Percentiles rank a stretch among this genome's conserved stretches.
phyloP scores from a whole-genome alignment of 1,140 invertebrate species.

The Chrysomallon squamiferum region DNA sequence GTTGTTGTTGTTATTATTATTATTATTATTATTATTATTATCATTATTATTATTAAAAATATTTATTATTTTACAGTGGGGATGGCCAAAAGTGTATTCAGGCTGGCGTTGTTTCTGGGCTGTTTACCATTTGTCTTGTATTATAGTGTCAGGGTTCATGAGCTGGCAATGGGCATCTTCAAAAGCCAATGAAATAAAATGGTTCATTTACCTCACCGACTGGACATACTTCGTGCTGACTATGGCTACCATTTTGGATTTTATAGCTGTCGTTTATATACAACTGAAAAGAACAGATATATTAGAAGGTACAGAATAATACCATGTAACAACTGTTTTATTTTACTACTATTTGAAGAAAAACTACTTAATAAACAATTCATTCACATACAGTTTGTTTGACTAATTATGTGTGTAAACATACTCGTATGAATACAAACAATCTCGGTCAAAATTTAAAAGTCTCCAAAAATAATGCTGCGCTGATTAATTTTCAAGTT shows the following conservation, averaged over 20 bases:
- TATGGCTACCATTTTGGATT: slow-evolving; percentile 28
- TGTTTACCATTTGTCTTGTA: slow-evolving; percentile 37
- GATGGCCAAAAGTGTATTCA: slow-evolving; percentile 25
- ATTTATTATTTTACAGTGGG: slow-evolving; percentile 14
- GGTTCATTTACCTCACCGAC: slow-evolving; percentile 50
- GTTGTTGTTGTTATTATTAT: no score
- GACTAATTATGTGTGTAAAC: no score
- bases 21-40: no score
- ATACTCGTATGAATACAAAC: no score
- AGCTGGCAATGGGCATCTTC: slow-evolving; percentile 26
- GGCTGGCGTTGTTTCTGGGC: slow-evolving; percentile 37
- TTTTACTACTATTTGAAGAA: no score
- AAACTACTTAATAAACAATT: no score
- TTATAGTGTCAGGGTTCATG: slow-evolving; percentile 31
- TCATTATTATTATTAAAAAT: no score
- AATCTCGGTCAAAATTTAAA: no score
- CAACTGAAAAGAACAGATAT: background rate
- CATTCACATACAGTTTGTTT: no score
- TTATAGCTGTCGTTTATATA: background rate
- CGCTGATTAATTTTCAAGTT: no score
- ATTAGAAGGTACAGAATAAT: background rate
- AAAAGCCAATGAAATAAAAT: slow-evolving; percentile 33
- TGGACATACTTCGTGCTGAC: slow-evolving; percentile 39
- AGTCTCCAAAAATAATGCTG: no score
- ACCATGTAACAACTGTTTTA: no score